Conservation (phyloP, 2,888 invertebrate genomes). For the Linhomoeus sp. region DNA sequence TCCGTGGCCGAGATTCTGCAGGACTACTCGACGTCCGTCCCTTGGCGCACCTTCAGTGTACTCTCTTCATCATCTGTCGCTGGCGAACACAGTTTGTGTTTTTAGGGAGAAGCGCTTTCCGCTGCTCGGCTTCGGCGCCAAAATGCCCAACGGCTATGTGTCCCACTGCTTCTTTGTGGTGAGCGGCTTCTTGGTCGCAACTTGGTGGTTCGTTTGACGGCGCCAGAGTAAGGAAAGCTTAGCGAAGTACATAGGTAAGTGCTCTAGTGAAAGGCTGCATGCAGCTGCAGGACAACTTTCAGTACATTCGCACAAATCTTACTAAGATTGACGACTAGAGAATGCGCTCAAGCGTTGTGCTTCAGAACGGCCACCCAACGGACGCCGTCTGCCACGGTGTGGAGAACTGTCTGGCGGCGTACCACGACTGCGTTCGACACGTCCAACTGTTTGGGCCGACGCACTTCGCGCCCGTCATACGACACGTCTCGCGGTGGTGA, state of each 20-base stretch:
- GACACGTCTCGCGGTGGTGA: conserved; percentile 31
- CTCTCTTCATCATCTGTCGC: background rate
- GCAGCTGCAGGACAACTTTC: too few species aligned
- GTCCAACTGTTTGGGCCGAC: conserved; percentile 39
- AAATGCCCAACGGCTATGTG: conserved; percentile 28
- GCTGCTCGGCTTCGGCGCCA: conserved; percentile 35
- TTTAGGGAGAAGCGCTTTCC: conserved; percentile 35
- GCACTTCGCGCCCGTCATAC: conserved; percentile 38
- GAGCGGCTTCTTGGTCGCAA: conserved; percentile 9
- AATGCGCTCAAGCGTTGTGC: too few species aligned
- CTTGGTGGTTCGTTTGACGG: too few species aligned
- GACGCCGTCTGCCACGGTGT: conserved; percentile 36
- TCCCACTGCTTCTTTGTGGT: conserved; percentile 33
- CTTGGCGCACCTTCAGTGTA: too few species aligned
- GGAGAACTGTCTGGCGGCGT: conserved; percentile 34
- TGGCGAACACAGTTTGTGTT: background rate
- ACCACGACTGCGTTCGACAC: conserved; percentile 32
- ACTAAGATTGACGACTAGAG: too few species aligned
- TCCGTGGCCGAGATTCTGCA: conserved; percentile 34
- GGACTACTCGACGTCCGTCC: conserved; percentile 31
- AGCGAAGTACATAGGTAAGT: too few species aligned
- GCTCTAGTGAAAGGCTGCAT: too few species aligned
- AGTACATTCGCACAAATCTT: too few species aligned
- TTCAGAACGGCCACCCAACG: conserved; percentile 34
- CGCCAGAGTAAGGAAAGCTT: too few species aligned